Conservation (phyloP, 2,113 vertebrate species). For the Chlorodrepanis virens region DNA sequence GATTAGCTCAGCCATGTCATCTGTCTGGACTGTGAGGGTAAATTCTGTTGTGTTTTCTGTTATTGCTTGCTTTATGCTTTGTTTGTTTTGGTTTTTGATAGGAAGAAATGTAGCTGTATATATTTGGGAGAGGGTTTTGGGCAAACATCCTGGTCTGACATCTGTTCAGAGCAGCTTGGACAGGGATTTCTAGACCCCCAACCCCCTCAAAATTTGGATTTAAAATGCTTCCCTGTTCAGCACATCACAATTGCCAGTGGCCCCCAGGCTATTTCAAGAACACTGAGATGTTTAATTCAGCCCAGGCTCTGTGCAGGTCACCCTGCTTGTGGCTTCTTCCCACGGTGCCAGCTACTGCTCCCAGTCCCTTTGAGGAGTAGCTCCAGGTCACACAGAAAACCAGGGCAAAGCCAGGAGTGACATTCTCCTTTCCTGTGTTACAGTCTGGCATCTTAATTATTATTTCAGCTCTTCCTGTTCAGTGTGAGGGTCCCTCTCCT, state of each 20-base stretch:
- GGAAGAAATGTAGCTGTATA: slow-evolving; percentile 60
- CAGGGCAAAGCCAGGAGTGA: background rate
- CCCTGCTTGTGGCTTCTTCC: background rate
- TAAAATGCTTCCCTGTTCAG: background rate
- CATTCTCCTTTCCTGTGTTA: background rate
- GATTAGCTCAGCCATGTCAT: slow-evolving; percentile 27
- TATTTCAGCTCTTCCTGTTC: slow-evolving; percentile 2
- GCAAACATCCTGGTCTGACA: slow-evolving; percentile 57
- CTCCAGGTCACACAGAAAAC: background rate
- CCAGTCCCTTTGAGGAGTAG: background rate
- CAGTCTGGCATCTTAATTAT: background rate
- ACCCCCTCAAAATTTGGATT: background rate
- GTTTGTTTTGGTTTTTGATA: slow-evolving; percentile 52
- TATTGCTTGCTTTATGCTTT: slow-evolving; percentile 50
- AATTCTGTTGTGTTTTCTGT: slow-evolving; percentile 56
- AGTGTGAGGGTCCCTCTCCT: background rate
- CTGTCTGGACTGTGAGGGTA: slow-evolving; percentile 22
- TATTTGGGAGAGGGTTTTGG: slow-evolving; percentile 21
- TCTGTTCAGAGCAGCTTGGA: slow-evolving; percentile 6
- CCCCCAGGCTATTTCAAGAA: background rate
- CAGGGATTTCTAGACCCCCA: background rate
- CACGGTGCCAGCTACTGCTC: background rate
- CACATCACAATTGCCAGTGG: background rate
- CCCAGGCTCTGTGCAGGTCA: background rate
- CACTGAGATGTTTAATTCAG: background rate